Percentiles rank a stretch among this genome's conserved stretches.
Evolutionary conservation across 1,140 invertebrate species (phyloP).

Genomic region (Babylonia areolata): DNA sequence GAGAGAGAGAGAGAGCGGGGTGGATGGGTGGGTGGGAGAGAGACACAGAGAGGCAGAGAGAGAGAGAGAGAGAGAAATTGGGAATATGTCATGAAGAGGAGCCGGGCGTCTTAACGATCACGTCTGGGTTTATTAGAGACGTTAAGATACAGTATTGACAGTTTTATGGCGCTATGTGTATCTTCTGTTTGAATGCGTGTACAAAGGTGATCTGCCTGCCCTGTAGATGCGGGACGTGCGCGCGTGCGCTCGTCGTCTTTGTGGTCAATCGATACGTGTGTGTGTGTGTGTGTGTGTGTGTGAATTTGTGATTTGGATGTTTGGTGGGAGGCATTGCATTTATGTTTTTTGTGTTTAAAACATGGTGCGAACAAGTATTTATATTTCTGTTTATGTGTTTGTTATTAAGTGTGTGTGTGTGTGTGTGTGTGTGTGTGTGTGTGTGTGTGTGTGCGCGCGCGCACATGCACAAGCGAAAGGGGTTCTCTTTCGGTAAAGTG

Average conservation of each 20-base stretch:
- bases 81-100: background rate
- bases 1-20: constrained; percentile 9
- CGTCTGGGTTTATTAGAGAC: constrained; percentile 25
- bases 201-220: background rate
- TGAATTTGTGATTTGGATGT: too few relatives aligned
- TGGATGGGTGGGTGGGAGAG: background rate
- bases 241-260: background rate
- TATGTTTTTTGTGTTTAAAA: background rate
- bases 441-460: background rate
- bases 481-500: too few relatives aligned
- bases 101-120: constrained; percentile 17
- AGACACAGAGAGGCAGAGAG: constrained; percentile 3
- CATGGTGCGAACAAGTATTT: too few relatives aligned
- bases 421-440: background rate
- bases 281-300: too few relatives aligned
- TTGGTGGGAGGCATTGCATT: too few relatives aligned
- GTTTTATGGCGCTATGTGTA: constrained; percentile 23
- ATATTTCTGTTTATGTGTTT: background rate
- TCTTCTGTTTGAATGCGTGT: constrained; percentile 7
- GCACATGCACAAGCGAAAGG: background rate
- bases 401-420: background rate
- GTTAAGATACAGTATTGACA: constrained; percentile 13
- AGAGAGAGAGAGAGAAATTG: constrained; percentile 27
- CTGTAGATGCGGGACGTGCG: background rate
- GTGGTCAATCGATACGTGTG: too few relatives aligned